These are phyloP conservation scores for Lutjanus erythropterus DNA, from an alignment of 2,113 vertebrate species.

Conservation along the genomic window DNA sequence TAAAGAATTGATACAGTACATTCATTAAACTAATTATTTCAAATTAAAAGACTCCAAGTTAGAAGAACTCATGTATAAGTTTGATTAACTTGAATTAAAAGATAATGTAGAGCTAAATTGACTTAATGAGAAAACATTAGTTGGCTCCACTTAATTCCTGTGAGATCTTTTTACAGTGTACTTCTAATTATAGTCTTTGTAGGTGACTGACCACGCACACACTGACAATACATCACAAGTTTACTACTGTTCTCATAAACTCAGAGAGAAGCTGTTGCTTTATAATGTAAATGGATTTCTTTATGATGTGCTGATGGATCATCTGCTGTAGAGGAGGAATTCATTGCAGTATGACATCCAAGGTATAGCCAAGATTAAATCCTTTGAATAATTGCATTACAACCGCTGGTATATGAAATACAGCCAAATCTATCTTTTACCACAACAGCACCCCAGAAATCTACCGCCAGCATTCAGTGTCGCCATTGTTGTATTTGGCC, in stretches of 20 bases:
- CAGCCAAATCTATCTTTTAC: conserved; percentile 42
- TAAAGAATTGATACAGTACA: too few species aligned
- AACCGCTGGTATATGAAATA: conserved; percentile 46
- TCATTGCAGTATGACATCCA: conserved; percentile 48
- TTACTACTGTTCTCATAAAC: conserved; percentile 73
- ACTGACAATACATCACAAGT: conserved; percentile 58
- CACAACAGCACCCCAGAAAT: conserved; percentile 13
- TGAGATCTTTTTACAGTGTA: too few species aligned
- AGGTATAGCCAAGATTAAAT: conserved; percentile 70
- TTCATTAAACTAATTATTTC: too few species aligned
- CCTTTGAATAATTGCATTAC: conserved; percentile 64
- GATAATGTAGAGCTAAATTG: too few species aligned
- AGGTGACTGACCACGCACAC: conserved; percentile 59
- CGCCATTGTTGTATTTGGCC: conserved; percentile 58
- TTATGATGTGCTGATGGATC: conserved; percentile 66
- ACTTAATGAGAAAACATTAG: too few species aligned
- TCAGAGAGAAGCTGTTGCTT: conserved; percentile 58
- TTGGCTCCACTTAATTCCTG: too few species aligned
- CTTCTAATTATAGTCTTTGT: conserved; percentile 48
- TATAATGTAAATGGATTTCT: conserved; percentile 70
- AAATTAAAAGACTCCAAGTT: too few species aligned
- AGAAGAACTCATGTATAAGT: too few species aligned
- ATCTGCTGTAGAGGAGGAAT: conserved; percentile 60
- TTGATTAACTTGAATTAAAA: too few species aligned
- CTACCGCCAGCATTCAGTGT: conserved; percentile 38